Percentiles rank a stretch among this genome's conserved stretches.
phyloP scores from a whole-genome alignment of 1,140 invertebrate genomes.

The Sminthurinus signatus region DNA sequence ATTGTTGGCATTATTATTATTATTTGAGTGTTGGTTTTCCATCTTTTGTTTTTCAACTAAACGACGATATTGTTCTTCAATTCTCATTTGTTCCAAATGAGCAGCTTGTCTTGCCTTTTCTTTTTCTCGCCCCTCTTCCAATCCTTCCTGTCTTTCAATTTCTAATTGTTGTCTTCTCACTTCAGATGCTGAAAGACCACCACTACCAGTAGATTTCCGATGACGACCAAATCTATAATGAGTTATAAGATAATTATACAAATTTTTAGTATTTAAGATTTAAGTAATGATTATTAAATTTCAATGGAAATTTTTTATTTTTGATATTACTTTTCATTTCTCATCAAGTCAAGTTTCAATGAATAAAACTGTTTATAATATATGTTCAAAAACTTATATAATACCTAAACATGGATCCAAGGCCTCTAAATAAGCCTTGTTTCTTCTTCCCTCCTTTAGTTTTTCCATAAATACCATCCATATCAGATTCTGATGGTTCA shows the following conservation, averaged over 20 bases:
- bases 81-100: slow-evolving; percentile 45
- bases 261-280: no score
- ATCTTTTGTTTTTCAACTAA: slow-evolving; percentile 45
- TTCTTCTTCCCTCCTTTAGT: slow-evolving; percentile 55
- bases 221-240: slow-evolving; percentile 63
- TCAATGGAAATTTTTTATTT: no score
- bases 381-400: no score
- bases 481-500: slow-evolving; percentile 16
- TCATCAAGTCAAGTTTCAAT: no score
- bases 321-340: no score
- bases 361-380: no score
- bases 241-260: no score
- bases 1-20: slow-evolving; percentile 10
- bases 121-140: slow-evolving; percentile 41
- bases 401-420: slow-evolving; percentile 76
- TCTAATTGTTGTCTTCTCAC: slow-evolving; percentile 44
- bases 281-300: no score
- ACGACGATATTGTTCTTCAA: slow-evolving; percentile 49
- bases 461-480: slow-evolving; percentile 34
- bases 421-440: slow-evolving; percentile 64
- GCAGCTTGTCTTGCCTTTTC: slow-evolving; percentile 44
- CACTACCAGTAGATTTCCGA: slow-evolving; percentile 55
- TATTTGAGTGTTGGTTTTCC: slow-evolving; percentile 17
- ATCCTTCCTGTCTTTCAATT: slow-evolving; percentile 40
- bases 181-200: slow-evolving; percentile 47